phyloP scores from a whole-genome alignment of 2,888 invertebrate genomes.

The Tetramorium bicarinatum region DNA sequence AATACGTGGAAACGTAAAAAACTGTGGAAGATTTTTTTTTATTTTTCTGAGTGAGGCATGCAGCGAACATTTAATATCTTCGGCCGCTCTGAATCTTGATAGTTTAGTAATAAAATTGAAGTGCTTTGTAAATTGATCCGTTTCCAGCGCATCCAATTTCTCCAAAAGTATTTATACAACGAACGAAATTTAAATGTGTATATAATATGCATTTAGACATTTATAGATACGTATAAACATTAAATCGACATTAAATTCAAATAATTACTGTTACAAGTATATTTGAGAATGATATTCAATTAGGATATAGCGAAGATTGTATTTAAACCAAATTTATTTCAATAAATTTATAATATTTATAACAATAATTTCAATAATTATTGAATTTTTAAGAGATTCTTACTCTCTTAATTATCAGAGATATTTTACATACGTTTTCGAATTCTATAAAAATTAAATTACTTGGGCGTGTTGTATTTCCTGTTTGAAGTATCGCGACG shows the following conservation, averaged over 20 bases:
- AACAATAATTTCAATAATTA: not conserved
- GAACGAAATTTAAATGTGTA: conserved; percentile 18
- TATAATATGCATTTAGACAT: not conserved
- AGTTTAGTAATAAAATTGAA: conserved; percentile 32
- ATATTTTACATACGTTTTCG: not conserved
- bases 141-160: conserved; percentile 34
- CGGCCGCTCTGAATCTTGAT: not conserved
- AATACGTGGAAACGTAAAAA: not conserved
- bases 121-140: conserved; percentile 47
- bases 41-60: not conserved
- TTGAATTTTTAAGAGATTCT: not conserved
- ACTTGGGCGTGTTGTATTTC: not conserved
- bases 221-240: not conserved
- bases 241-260: not conserved
- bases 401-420: not conserved
- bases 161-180: conserved; percentile 28
- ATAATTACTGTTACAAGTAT: not conserved
- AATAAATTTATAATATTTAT: not conserved
- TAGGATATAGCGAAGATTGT: not conserved
- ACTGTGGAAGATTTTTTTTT: conserved; percentile 12
- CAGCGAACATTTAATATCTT: conserved; percentile 16
- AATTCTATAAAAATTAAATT: conserved; percentile 29
- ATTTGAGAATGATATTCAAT: not conserved
- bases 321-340: not conserved
- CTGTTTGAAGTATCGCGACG: conserved; percentile 35